Conservation (phyloP, 2,888 invertebrate genomes). For the Psococerastis gibbosa region DNA sequence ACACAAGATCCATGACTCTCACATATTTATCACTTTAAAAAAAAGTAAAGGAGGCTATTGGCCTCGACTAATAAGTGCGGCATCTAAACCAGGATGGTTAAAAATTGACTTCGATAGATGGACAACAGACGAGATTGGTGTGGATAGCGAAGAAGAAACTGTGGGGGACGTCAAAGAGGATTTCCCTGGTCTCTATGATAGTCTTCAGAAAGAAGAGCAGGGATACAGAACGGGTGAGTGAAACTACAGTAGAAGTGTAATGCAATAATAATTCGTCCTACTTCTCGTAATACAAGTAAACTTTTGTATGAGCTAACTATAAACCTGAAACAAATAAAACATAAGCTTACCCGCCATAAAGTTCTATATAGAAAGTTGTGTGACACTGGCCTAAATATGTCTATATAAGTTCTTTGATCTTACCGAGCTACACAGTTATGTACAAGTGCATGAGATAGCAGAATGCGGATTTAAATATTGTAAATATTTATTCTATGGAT, state of each 20-base stretch:
- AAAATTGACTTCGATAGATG: slow-evolving; percentile 88
- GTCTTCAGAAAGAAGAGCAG: slow-evolving; percentile 52
- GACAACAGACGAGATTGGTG: slow-evolving; percentile 56
- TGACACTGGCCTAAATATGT: too few species aligned
- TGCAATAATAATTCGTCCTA: not conserved
- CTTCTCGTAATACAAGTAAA: too few species aligned
- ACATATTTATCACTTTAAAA: slow-evolving; percentile 52
- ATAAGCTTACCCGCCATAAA: too few species aligned
- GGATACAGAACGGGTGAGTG: slow-evolving; percentile 52
- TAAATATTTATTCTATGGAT: too few species aligned
- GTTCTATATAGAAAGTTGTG: too few species aligned
- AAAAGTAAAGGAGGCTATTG: slow-evolving; percentile 57
- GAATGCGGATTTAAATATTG: too few species aligned
- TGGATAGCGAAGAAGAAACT: slow-evolving; percentile 43
- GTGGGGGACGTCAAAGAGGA: slow-evolving; percentile 53
- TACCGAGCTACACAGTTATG: too few species aligned
- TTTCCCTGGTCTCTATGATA: slow-evolving; percentile 56
- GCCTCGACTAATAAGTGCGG: slow-evolving; percentile 63
- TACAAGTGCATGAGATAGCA: too few species aligned
- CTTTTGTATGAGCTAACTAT: slow-evolving; percentile 8
- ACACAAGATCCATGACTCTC: slow-evolving; percentile 48
- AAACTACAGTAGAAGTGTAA: not conserved
- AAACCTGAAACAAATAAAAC: too few species aligned
- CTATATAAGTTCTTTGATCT: too few species aligned
- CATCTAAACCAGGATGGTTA: slow-evolving; percentile 76